Percentiles rank a stretch among this genome's conserved stretches.
Evolutionary conservation across 2,113 vertebrate species (phyloP).

Genomic region (Rhynchomys soricoides): DNA sequence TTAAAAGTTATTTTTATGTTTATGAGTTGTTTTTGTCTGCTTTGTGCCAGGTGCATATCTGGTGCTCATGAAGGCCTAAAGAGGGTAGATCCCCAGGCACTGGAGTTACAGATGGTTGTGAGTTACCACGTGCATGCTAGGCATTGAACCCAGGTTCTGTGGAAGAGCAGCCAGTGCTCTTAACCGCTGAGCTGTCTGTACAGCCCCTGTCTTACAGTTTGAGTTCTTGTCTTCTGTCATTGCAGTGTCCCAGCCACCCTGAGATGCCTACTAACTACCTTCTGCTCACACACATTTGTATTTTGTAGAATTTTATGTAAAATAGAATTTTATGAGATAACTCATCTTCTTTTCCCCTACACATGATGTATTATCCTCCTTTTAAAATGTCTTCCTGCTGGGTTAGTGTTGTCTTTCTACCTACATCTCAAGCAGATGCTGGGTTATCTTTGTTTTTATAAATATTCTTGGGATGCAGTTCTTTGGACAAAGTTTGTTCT

Average conservation of each 20-base stretch:
- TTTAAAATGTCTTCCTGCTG: background rate
- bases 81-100: background rate
- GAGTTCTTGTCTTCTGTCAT: no score
- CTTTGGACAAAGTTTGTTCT: background rate
- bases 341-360: background rate
- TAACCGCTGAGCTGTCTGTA: background rate
- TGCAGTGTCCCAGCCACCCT: background rate
- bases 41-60: background rate
- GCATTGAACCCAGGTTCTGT: background rate
- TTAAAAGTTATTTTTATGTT: background rate
- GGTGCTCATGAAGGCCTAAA: background rate
- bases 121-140: background rate
- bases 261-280: background rate
- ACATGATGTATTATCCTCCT: background rate
- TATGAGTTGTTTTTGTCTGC: background rate
- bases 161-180: background rate
- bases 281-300: background rate
- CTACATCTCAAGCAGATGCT: background rate
- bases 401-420: background rate
- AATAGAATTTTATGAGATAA: background rate
- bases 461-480: background rate
- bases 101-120: background rate
- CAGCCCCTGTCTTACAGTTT: background rate
- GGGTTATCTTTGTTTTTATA: background rate
- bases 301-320: slow-evolving; percentile 5